A percentile compares a stretch with the other conserved stretches of the same genome.
Conservation (phyloP, 2,113 vertebrate genomes). For the Triplophysa dalaica region DNA sequence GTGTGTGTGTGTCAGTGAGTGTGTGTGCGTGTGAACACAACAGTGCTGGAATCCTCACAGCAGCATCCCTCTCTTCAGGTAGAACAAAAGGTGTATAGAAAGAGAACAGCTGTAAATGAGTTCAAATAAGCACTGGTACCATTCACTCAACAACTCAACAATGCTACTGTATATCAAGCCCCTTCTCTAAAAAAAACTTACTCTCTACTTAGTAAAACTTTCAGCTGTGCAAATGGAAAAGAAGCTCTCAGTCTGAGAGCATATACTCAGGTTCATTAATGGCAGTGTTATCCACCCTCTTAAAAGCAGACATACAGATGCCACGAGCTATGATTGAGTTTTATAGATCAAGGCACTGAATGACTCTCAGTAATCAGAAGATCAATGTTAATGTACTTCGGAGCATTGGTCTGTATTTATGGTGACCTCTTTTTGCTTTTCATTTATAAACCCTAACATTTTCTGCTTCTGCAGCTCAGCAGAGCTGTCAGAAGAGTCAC, state of each 20-base stretch:
- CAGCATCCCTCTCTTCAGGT: slow-evolving; percentile 46
- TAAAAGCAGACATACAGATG: slow-evolving; percentile 33
- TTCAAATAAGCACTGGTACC: slow-evolving; percentile 55
- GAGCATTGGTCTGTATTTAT: slow-evolving; percentile 40
- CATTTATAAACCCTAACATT: slow-evolving; percentile 6
- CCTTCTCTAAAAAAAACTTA: slow-evolving; percentile 40
- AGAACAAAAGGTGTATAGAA: slow-evolving; percentile 44
- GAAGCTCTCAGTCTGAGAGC: slow-evolving; percentile 30
- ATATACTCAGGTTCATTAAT: slow-evolving; percentile 38
- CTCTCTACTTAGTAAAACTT: slow-evolving; percentile 30
- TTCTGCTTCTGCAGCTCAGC: background rate
- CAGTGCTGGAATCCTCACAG: slow-evolving; percentile 65
- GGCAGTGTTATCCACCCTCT: slow-evolving; percentile 16
- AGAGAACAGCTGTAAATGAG: slow-evolving; percentile 61
- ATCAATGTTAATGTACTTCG: slow-evolving; percentile 36
- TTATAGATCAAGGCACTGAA: slow-evolving; percentile 41
- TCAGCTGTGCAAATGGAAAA: slow-evolving; percentile 20
- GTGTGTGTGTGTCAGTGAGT: slow-evolving; percentile 41
- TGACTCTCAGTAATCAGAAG: slow-evolving; percentile 22
- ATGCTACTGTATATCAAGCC: slow-evolving; percentile 59
- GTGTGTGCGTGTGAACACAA: slow-evolving; percentile 64
- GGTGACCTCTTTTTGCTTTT: slow-evolving; percentile 29
- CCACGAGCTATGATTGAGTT: slow-evolving; percentile 42
- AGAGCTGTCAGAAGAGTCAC: background rate
- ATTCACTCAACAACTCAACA: slow-evolving; percentile 63